Evolutionary conservation across 2,113 vertebrate species (phyloP), one percentile per base, ranked within the genome.

Genomic region (Heterochromis multidens): DNA sequence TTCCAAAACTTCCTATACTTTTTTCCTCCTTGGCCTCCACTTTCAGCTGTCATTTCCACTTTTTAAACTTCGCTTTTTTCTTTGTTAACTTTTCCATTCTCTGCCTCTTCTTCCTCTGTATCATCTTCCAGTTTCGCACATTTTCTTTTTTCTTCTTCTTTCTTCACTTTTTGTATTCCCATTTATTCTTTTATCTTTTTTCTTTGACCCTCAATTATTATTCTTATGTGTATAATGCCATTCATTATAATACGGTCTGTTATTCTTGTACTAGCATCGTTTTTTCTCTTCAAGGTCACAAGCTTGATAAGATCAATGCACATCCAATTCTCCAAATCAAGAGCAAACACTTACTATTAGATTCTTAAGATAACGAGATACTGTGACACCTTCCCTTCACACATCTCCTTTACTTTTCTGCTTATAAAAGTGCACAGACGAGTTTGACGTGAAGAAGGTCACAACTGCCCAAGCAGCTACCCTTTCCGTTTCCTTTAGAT

Each of bases 371-470:
- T 74, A 79, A 56, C 31, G 25, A 25, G 23, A 56, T 61, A 78
- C 3, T 3, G 43, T 33, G 27, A 65, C 6, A 7, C 21, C 5
- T 72, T 72, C 5, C 43, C 17, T 29, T 72, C 2, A 31, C 19
- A 12, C 65, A 54, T 79, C 37, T 37, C 27, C 21, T 72, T 80
- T 57, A 16, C 12, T 17, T 11, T 54, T 84, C 31, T 72, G 27
- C 23, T 76, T 77, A 29, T 52, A 72, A 80, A 86, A 17, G 13
- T 81, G 29, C 70, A 43, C 5, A 29, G 12, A 84, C 31, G 12
- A 46, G 19, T 31, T 61, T 79, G 79, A 79, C 79, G 77, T 27
- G 57, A 80, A 88, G 85, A 54, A 82, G 37, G 88, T 88, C 79
- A 81, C 74, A 79, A 81, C 14, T 78, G 83, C 54, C 4, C 7